Base-by-base conservation (phyloP, 1,140 invertebrate genomes). In the Aethina tumida region DNA sequence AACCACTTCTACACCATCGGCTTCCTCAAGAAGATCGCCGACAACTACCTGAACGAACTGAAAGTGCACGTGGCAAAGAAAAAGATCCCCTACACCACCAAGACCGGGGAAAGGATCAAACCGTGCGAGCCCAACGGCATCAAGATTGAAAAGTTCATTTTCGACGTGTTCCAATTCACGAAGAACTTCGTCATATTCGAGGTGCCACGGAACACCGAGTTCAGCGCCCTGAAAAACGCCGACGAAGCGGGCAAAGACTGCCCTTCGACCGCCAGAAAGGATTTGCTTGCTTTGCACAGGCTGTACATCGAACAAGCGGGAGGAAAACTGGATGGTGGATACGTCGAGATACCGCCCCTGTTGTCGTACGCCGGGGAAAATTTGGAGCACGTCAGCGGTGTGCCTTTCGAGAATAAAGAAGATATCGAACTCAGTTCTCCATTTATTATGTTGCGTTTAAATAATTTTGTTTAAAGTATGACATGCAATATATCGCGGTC, bases 141-240 rank as follows among this genome's bases (percentile, higher is more conserved):
- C 43, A 99, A 99, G 71, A 85, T 98, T 60, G 97, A 99, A 54
- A 99, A 99, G 66, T 99, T 99, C 64, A 84, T 99, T 2, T 99
- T 99, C 60, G 97, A 99, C 67, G 93, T 97, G 0, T 98, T 99
- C 60, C 81, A 85, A 53, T 95, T 92, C 62, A 74, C 91, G 0
- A 74, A 84, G 62, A 84, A 82, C 48, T 92, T 99, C 57, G 87
- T 84, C 12, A 88, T 88, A 3, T 92, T 94, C 81, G 89, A 97
- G 71, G 94, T 95, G 0, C 69, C 81, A 0, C 71, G 95, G 30
- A 82, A 93, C 49, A 82, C 86, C 39, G 96, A 99, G 60, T 99
- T 99, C 60, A 93, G 93, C 54, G 92, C 96, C 0, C 59, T 99
- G 42, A 99, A 99, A 62, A 99, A 99, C 69, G 71, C 84, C 2